Evolutionary conservation across 2,113 vertebrate species (phyloP).

Genomic region (Capra hircus): DNA sequence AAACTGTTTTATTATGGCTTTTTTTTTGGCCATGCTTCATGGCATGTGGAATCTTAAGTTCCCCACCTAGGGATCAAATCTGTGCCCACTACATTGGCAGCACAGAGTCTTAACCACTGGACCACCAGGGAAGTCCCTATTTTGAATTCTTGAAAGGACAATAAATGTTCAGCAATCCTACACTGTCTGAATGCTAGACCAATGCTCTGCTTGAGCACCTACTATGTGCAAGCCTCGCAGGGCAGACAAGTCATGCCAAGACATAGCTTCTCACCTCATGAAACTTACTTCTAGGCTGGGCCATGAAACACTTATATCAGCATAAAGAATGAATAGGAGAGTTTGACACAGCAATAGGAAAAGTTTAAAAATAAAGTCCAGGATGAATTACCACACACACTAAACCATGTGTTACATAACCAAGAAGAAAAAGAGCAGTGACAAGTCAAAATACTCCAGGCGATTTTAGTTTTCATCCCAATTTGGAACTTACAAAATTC

Average conservation of each 20-base stretch:
- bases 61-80: background rate
- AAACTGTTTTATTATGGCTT: background rate
- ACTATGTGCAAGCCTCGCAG: background rate
- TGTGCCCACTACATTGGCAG: background rate
- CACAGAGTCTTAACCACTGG: background rate
- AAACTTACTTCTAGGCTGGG: background rate
- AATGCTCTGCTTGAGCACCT: background rate
- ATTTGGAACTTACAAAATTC: slow-evolving; percentile 44
- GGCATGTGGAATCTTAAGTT: background rate
- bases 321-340: background rate
- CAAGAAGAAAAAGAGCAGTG: slow-evolving; percentile 44
- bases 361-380: slow-evolving; percentile 26
- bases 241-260: background rate
- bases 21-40: background rate
- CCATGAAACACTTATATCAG: background rate
- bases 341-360: background rate
- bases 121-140: background rate
- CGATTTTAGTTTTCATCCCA: slow-evolving; percentile 50
- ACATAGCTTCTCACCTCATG: background rate
- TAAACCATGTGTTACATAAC: slow-evolving; percentile 40
- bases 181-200: background rate
- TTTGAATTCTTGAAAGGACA: background rate
- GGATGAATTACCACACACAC: background rate
- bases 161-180: background rate
- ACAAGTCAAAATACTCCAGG: slow-evolving; percentile 33